Evolutionary conservation across 1,140 invertebrate genomes (phyloP), one percentile per base, ranked within the genome.

Genomic region (Neuroterus valhalla): DNA sequence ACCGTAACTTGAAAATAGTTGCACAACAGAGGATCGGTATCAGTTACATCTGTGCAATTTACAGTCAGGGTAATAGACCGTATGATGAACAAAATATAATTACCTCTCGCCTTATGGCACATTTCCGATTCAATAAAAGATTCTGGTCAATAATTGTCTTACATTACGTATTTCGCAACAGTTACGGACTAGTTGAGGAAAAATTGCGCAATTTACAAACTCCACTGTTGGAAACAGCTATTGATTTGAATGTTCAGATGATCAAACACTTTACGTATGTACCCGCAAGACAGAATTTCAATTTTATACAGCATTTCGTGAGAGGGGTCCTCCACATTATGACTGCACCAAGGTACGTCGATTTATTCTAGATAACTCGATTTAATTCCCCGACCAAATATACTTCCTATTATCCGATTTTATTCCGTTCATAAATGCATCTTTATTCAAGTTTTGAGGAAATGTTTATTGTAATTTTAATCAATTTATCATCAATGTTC

Each of bases 81-180:
- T 38, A 31, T 31, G 55, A 62, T 38, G 55, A 62, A 62, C 55
- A 31, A 62, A 62, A 38, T 55, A 38, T 62, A 62, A 62, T 62
- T 14, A 15, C 26, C 55, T 62, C 55, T 62, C 31, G 8, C 23
- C 31, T 62, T 38, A 26, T 38, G 55, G 26, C 14, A 62, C 31
- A 62, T 62, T 62, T 38, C 55, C 31, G 55, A 62, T 62, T 26
- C 26, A 62, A 62, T 62, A 62, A 62, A 62, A 26, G 23, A 62
- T 62, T 62, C 55, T 62, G 14, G 26, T 23, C 55, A 62, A 62
- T 26, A 62, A 62, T 38, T 15, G 31, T 62, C 4, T 2, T 62
- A 15, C 31, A 62, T 62, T 38, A 31, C 23, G 52, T 62, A 62
- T 62, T 62, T 62, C 21, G 52, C 31, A 62, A 62, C 31, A 31